Evolutionary conservation across 1,140 invertebrate genomes (phyloP).

Genomic region (Pentalonia nigronervosa): DNA sequence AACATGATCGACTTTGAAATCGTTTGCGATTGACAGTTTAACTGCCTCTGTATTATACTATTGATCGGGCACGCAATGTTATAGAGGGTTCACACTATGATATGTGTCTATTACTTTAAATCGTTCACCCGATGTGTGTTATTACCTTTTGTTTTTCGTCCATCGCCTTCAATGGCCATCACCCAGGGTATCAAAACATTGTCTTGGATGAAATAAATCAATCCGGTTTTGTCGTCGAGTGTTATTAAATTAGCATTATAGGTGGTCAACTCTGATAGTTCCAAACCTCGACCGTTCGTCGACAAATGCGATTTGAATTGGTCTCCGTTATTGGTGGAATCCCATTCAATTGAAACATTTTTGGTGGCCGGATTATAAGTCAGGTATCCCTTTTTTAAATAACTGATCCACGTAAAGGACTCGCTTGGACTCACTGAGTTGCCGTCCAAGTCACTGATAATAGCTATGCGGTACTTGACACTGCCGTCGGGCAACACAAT

Average conservation of each 20-base stretch:
- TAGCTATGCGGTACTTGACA: conserved; percentile 79
- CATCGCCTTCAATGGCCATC: conserved; percentile 91
- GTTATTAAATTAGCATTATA: conserved; percentile 91
- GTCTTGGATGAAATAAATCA: conserved; percentile 84
- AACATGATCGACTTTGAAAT: too few relatives aligned
- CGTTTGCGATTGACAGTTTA: too few relatives aligned
- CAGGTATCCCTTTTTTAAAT: conserved; percentile 69
- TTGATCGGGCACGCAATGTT: too few relatives aligned
- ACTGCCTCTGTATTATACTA: too few relatives aligned
- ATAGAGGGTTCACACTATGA: too few relatives aligned
- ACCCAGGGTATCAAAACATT: conserved; percentile 84
- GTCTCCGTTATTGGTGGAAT: conserved; percentile 67
- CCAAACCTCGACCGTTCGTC: conserved; percentile 92
- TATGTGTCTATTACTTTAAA: too few relatives aligned
- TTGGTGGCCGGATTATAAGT: conserved; percentile 71
- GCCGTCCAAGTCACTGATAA: conserved; percentile 90
- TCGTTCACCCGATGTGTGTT: neutral
- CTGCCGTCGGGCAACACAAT: conserved; percentile 70
- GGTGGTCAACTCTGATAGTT: conserved; percentile 93
- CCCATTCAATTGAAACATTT: conserved; percentile 76
- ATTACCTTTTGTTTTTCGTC: conserved; percentile 75
- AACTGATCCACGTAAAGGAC: conserved; percentile 68
- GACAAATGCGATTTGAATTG: conserved; percentile 76
- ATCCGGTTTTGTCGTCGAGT: conserved; percentile 96
- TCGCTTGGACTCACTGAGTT: conserved; percentile 76